Conservation (phyloP, 2,113 vertebrate genomes). For the Amblyopsis rosae region DNA sequence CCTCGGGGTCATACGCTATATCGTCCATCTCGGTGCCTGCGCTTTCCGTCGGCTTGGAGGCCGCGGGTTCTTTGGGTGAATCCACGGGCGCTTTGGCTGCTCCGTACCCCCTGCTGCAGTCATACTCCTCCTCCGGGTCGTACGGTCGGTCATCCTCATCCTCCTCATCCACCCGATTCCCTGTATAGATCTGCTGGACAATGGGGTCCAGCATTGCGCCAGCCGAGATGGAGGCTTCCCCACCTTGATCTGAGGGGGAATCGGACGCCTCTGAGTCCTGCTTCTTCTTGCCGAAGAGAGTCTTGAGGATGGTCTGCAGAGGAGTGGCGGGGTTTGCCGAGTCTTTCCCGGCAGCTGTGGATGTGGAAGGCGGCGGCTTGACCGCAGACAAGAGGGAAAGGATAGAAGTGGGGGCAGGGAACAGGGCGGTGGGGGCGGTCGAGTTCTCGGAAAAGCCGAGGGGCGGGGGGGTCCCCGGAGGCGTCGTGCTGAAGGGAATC, state of each 20-base stretch:
- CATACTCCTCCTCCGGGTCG: slow-evolving; percentile 96
- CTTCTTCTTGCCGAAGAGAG: slow-evolving; percentile 91
- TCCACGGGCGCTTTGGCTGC: slow-evolving; percentile 62
- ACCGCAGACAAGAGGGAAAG: slow-evolving; percentile 79
- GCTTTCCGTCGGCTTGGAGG: slow-evolving; percentile 59
- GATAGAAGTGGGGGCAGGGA: slow-evolving; percentile 57
- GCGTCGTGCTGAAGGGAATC: slow-evolving; percentile 76
- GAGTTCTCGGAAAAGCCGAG: slow-evolving; percentile 71
- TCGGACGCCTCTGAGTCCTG: slow-evolving; percentile 78
- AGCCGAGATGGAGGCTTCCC: slow-evolving; percentile 60
- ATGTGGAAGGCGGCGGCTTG: slow-evolving; percentile 68
- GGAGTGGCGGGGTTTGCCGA: slow-evolving; percentile 72
- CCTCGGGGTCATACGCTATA: slow-evolving; percentile 95
- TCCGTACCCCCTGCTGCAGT: slow-evolving; percentile 80
- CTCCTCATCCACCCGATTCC: slow-evolving; percentile 82
- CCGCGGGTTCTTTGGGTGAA: slow-evolving; percentile 50
- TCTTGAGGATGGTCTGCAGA: slow-evolving; percentile 94
- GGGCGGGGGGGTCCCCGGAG: slow-evolving; percentile 86
- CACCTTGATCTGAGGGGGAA: slow-evolving; percentile 73
- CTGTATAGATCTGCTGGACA: slow-evolving; percentile 86
- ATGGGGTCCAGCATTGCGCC: slow-evolving; percentile 87
- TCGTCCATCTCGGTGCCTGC: slow-evolving; percentile 75
- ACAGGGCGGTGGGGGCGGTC: slow-evolving; percentile 21
- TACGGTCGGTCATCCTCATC: slow-evolving; percentile 93
- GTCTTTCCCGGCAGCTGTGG: slow-evolving; percentile 45